Base-by-base conservation (phyloP, 2,797 vertebrate genomes). In the Pogonophryne albipinna region DNA sequence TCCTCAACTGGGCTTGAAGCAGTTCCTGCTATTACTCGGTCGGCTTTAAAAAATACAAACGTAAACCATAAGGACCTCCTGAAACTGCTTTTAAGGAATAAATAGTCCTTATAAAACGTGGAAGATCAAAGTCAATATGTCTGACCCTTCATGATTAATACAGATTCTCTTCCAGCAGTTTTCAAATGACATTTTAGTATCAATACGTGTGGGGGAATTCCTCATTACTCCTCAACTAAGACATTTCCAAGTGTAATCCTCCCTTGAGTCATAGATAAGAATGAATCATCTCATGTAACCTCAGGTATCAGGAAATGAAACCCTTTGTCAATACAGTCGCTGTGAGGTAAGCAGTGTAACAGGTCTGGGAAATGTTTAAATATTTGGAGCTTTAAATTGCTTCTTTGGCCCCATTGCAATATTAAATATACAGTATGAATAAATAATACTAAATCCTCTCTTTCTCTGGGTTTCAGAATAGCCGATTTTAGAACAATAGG, bases 141-240 rank as follows among this genome's bases (percentile, higher is more conserved):
- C 27, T 52, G 27, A 60, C 61, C 70, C 38, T 42, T 71, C 53
- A 17, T 45, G 14, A 74, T 78, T 23, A 74, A 65, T n/a, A 74
- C 13, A 0, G 47, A 69, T 64, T 70, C 8, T 53, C 41, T 56
- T 66, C 8, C 51, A 41, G 14, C 8, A 38, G 41, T 27, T 60
- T 46, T 45, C 56, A 10, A 68, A 62, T 71, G 4, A 42, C 0
- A 3, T 58, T 52, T 61, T 53, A 63, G 55, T 77, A 14, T 52
- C 3, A 27, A 44, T 57, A 64, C 9, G 17, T 27, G 12, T 44
- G 23, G 42, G 16, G 34, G 23, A 71, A 68, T 71, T 67, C 51
- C 19, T 71, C 38, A 12, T 56, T 45, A 47, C 50, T 61, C 46
- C 23, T 57, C 34, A 60, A 20, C 20, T 44, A 41, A 65, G 15